Evolutionary conservation across 2,888 invertebrate genomes (phyloP).

Genomic region (Cheilosia vulpina): DNA sequence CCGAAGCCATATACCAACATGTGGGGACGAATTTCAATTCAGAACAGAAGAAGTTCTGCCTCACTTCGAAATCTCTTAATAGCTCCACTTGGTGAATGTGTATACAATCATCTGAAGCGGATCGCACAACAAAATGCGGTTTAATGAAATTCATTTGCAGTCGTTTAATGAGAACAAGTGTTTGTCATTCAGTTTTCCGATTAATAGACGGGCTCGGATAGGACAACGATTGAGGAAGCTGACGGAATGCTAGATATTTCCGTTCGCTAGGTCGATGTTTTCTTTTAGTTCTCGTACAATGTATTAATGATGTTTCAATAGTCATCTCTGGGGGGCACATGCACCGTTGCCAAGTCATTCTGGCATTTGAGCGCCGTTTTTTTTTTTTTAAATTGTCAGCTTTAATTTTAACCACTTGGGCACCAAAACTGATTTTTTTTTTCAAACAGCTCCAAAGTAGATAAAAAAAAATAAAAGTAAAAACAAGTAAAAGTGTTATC

Average conservation of each 20-base stretch:
- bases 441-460: too few relatives aligned
- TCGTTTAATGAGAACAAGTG: constrained; percentile 69
- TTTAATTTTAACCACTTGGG: too few relatives aligned
- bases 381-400: too few relatives aligned
- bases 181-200: constrained; percentile 60
- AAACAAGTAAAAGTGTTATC: too few relatives aligned
- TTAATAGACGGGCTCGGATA: constrained; percentile 32
- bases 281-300: too few relatives aligned
- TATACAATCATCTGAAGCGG: background rate
- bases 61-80: constrained; percentile 39
- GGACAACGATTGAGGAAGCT: background rate
- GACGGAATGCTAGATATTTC: constrained; percentile 48
- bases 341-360: too few relatives aligned
- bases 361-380: too few relatives aligned
- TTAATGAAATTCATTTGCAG: constrained; percentile 63
- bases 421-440: too few relatives aligned
- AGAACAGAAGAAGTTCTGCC: constrained; percentile 17
- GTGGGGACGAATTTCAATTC: constrained; percentile 31
- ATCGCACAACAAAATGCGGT: constrained; percentile 33
- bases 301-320: too few relatives aligned
- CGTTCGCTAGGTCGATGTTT: background rate
- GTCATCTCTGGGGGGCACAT: too few relatives aligned
- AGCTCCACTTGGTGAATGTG: constrained; percentile 1
- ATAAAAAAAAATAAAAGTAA: too few relatives aligned
- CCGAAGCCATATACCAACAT: constrained; percentile 22